phyloP scores from a whole-genome alignment of 2,797 vertebrate species.

The Poeciliopsis presidionis region DNA sequence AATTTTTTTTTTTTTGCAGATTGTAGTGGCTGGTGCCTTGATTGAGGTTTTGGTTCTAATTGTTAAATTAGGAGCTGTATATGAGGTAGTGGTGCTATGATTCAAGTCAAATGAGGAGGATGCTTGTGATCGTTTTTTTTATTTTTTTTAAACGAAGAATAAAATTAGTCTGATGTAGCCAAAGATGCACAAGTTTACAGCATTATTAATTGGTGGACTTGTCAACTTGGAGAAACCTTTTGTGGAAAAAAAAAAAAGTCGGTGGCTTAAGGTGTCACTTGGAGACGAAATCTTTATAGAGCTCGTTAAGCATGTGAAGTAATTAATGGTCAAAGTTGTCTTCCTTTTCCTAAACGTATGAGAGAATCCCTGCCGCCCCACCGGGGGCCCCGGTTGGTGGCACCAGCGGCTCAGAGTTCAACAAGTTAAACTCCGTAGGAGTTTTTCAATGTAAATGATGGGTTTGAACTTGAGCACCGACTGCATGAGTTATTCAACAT shows the following conservation, averaged over 20 bases:
- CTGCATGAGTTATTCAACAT: slow-evolving; percentile 1
- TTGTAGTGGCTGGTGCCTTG: not conserved
- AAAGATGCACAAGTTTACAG: not conserved
- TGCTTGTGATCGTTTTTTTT: not conserved
- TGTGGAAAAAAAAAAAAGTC: not conserved
- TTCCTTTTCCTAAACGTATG: not conserved
- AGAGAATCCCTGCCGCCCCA: not conserved
- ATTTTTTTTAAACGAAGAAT: not conserved
- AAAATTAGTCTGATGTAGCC: not conserved
- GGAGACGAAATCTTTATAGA: not conserved
- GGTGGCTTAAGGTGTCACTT: not conserved
- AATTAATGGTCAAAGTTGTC: not conserved
- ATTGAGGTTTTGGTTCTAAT: not conserved
- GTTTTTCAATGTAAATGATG: slow-evolving; percentile 2
- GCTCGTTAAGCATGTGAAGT: not conserved
- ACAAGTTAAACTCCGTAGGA: slow-evolving; percentile 3
- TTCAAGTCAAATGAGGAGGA: not conserved
- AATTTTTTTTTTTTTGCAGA: not conserved
- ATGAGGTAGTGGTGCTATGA: not conserved
- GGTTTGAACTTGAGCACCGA: slow-evolving; percentile 19
- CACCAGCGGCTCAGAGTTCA: not conserved
- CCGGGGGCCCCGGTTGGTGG: not conserved
- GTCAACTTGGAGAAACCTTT: not conserved
- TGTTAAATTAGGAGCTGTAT: not conserved
- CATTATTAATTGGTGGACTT: not conserved